Evolutionary conservation across 2,888 invertebrate genomes (phyloP).

Genomic region (Amblyjoppa fuscipennis): DNA sequence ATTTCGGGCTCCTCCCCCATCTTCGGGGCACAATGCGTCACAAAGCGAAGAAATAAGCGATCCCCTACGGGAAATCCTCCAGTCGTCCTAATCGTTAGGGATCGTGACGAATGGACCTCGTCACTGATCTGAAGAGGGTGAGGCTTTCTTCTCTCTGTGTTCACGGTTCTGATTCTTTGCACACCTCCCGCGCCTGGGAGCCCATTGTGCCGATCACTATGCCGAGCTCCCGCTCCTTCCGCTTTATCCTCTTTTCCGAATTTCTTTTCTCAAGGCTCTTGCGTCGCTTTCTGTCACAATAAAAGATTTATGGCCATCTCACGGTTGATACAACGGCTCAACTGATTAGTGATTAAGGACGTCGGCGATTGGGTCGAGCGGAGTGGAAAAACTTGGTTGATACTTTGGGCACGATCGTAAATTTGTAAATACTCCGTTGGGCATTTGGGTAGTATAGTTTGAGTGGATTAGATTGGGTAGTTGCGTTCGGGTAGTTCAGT

Average conservation of each 20-base stretch:
- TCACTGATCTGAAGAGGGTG: conserved; percentile 8
- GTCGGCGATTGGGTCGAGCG: not conserved
- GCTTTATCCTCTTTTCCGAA: conserved; percentile 3
- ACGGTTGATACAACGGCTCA: not conserved
- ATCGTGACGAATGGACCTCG: conserved; percentile 55
- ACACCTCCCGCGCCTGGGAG: not conserved
- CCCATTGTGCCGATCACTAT: not conserved
- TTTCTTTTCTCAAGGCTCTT: not conserved
- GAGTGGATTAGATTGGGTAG: too few relatives aligned
- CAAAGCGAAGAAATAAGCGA: conserved; percentile 44
- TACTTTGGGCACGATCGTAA: not conserved
- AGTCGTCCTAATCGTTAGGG: conserved; percentile 54
- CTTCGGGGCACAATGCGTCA: conserved; percentile 36
- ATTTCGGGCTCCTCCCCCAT: not conserved
- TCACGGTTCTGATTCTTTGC: not conserved
- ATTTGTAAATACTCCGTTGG: not conserved
- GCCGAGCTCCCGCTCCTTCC: not conserved
- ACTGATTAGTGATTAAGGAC: not conserved
- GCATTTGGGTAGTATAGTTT: too few relatives aligned
- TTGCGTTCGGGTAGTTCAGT: too few relatives aligned
- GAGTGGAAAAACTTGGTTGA: not conserved
- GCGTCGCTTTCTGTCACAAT: conserved; percentile 29
- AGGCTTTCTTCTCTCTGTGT: not conserved
- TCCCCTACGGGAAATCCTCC: conserved; percentile 31
- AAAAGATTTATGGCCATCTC: conserved; percentile 27